Base-by-base conservation (phyloP, 2,797 vertebrate species). In the Hyperoplus immaculatus region DNA sequence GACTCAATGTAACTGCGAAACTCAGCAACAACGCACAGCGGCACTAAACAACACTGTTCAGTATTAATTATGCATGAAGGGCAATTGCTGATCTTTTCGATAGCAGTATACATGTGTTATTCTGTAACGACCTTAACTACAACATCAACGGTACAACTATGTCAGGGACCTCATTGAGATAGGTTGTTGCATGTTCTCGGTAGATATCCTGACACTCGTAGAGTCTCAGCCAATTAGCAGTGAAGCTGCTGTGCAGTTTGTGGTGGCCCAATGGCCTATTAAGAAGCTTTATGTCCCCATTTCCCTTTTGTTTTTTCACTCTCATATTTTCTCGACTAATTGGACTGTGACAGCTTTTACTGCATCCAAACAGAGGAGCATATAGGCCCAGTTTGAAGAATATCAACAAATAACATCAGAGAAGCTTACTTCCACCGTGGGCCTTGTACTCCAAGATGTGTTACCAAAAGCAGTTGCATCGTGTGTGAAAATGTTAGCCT, bases 321-420 rank as follows among this genome's bases (percentile, higher is more conserved):
- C 49, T 59, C 64, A 77, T 75, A 79, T 90, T 77, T 88, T 58
- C 74, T 73, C 15, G 6, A 73, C 56, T 90, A 93, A 92, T 91
- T 93, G 84, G 88, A 81, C 72, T 51, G 75, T 75, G 84, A 88
- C 73, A 86, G 78, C 74, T 73, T 69, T 69, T 46, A 29, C 62
- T 73, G 78, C 60, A 60, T 58, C 50, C 16, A 2, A 11, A 41
- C 67, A 70, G 47, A 79, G 39, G 15, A 72, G 58, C 15, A 78
- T 70, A 57, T 39, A 79, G 64, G 16, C 15, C 51, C 16, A 16
- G 47, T 74, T 75, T 74, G 49, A 73, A 65, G 78, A 56, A 67
- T 16, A 53, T 29, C 29, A 29, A 29, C 29, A 72, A 51, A 67
- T 51, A 72, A 50, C 4, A 77, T 54, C 18, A 85, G 54, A 75